Conservation (phyloP, 2,113 vertebrate species). For the Stegastes partitus region DNA sequence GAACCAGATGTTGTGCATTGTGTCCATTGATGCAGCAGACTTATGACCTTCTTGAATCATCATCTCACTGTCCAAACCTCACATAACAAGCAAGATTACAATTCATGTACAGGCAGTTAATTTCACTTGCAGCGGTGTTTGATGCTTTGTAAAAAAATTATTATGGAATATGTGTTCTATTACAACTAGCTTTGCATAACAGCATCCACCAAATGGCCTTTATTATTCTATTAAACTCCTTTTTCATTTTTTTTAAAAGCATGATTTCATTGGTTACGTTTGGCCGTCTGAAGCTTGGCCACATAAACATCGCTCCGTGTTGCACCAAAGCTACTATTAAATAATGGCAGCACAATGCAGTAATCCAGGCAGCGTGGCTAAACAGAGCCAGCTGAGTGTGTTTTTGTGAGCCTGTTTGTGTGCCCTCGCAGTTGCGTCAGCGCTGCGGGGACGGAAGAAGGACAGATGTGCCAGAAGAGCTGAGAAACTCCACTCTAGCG, state of each 20-base stretch:
- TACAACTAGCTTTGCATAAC: conserved; percentile 3
- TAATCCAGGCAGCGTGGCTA: conserved; percentile 51
- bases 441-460: conserved; percentile 53
- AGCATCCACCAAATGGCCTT: background rate
- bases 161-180: background rate
- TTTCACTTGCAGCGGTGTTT: background rate
- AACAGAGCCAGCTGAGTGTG: conserved; percentile 55
- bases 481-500: conserved; percentile 31
- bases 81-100: background rate
- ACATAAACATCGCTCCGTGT: conserved; percentile 33
- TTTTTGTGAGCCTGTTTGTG: conserved; percentile 26
- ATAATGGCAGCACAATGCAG: conserved; percentile 28
- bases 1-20: conserved; percentile 27
- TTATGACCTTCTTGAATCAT: background rate
- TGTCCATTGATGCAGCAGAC: background rate
- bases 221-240: conserved; percentile 1
- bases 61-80: background rate
- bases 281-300: conserved; percentile 15
- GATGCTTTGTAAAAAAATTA: conserved; percentile 9
- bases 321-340: conserved; percentile 41
- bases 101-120: background rate
- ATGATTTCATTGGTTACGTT: conserved; percentile 37
- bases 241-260: background rate
- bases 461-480: conserved; percentile 58
- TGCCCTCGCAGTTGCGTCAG: conserved; percentile 43